Evolutionary conservation across 2,113 vertebrate genomes (phyloP), one percentile per base, ranked within the genome.

Genomic region (Epinephelus lanceolatus): DNA sequence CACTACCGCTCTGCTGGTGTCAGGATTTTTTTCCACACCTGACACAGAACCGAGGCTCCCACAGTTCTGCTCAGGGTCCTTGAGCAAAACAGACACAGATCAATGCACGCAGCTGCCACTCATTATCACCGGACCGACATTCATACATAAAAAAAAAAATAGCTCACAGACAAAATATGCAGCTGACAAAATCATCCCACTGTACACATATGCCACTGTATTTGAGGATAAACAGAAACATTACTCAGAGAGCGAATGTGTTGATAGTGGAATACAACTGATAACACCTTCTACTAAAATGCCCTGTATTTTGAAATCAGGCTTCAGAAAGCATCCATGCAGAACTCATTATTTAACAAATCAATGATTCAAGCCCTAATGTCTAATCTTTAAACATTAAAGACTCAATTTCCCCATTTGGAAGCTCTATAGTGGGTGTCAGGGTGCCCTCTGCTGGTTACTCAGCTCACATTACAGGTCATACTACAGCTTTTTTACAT

Each of bases 1-100:
- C 93, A 89, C 91, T 87, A 89, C 88, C 89, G 91, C 90, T 92
- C 62, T 87, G 83, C 56, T 85, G 84, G 67, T 76, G 90, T 84
- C 85, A 53, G 91, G 87, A 80, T 93, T 86, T 93, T 90, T 95
- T 88, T 92, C 94, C 88, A 85, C 94, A 87, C 82, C 86, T 90
- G 92, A 90, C 87, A 92, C 53, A 77, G 90, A 11, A 61, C 77
- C 85, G 80, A 68, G 80, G 82, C 91, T 91, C 79, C 86, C 68
- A 18, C 11, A 89, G 86, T 87, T 92, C 88, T 93, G 84, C 85
- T 94, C 84, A 89, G 81, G 71, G 82, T 94, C 89, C 90, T 88
- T 93, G 61, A 94, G 86, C 90, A 94, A 95, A 96, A 95, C 77
- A 93, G 94, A 90, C 90, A 80, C 93, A 84, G 67, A 92, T 90